These are phyloP conservation scores for Psittacula cyanocephala DNA, from an alignment of 2,113 vertebrate species.

Conservation along the genomic window DNA sequence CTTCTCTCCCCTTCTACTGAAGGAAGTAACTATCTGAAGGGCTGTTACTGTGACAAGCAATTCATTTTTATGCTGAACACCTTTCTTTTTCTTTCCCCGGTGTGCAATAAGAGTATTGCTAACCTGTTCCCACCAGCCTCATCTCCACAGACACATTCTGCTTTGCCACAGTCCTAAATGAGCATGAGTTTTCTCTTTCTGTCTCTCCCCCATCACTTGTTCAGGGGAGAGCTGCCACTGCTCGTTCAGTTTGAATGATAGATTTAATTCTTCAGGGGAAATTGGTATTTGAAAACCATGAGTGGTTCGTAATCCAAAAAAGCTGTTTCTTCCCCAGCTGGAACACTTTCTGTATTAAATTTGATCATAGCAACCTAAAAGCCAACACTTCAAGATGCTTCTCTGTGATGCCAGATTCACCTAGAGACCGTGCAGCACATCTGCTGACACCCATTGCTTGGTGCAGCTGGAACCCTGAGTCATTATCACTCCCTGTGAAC, in stretches of 20 bases:
- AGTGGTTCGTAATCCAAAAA: slow-evolving; percentile 36
- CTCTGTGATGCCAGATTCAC: neutral
- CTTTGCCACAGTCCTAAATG: neutral
- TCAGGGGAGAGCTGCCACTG: slow-evolving; percentile 4
- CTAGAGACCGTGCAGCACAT: neutral
- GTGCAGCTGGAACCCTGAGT: neutral
- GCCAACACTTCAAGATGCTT: neutral
- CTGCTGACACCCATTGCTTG: neutral
- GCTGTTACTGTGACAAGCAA: neutral
- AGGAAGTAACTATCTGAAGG: neutral
- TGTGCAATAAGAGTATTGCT: neutral
- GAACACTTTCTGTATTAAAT: slow-evolving; percentile 1
- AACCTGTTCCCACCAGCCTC: neutral
- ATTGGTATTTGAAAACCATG: slow-evolving; percentile 47
- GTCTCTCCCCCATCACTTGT: neutral
- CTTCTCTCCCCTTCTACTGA: neutral
- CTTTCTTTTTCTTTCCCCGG: neutral
- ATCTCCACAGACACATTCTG: neutral
- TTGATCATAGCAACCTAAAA: slow-evolving; percentile 44
- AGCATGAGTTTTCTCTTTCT: neutral
- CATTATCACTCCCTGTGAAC: neutral
- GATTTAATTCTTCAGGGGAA: slow-evolving; percentile 37
- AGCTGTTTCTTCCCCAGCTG: slow-evolving; percentile 43
- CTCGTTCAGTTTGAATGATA: neutral
- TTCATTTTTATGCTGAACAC: neutral